Evolutionary conservation across 2,113 vertebrate genomes (phyloP).

Genomic region (Talpa occidentalis): DNA sequence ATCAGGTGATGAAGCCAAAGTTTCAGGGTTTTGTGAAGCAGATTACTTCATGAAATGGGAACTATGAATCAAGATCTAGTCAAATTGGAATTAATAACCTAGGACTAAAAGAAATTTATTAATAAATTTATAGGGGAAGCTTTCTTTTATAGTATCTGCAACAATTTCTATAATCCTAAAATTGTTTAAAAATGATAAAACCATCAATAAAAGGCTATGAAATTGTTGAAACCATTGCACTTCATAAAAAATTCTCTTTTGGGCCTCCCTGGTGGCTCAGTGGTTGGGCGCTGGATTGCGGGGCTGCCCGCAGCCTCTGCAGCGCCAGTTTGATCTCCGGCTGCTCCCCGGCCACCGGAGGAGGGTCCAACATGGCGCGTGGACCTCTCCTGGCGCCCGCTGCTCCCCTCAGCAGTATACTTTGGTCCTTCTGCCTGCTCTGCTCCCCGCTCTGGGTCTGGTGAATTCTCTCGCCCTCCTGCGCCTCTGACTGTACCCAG

Average conservation of each 20-base stretch:
- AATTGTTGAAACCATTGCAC: neutral
- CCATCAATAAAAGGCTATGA: neutral
- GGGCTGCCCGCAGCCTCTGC: too few relatives aligned
- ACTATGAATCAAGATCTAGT: neutral
- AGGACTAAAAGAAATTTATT: neutral
- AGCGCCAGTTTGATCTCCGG: too few relatives aligned
- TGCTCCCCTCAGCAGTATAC: too few relatives aligned
- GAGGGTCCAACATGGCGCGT: too few relatives aligned
- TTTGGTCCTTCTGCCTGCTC: too few relatives aligned
- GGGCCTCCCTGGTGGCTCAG: too few relatives aligned
- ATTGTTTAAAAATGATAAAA: neutral
- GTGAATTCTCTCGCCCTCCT: too few relatives aligned
- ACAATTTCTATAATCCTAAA: neutral
- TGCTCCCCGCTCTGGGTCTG: too few relatives aligned
- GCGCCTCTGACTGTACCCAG: too few relatives aligned
- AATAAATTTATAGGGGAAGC: neutral
- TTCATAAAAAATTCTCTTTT: neutral
- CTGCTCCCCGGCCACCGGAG: too few relatives aligned
- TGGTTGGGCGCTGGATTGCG: too few relatives aligned
- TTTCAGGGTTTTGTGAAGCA: neutral
- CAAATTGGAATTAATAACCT: neutral
- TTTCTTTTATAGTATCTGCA: neutral
- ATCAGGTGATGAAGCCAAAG: neutral
- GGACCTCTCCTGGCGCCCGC: too few relatives aligned
- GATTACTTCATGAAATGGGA: neutral